Evolutionary conservation across 2,888 invertebrate species (phyloP).

Genomic region (Hydraecia micacea): DNA sequence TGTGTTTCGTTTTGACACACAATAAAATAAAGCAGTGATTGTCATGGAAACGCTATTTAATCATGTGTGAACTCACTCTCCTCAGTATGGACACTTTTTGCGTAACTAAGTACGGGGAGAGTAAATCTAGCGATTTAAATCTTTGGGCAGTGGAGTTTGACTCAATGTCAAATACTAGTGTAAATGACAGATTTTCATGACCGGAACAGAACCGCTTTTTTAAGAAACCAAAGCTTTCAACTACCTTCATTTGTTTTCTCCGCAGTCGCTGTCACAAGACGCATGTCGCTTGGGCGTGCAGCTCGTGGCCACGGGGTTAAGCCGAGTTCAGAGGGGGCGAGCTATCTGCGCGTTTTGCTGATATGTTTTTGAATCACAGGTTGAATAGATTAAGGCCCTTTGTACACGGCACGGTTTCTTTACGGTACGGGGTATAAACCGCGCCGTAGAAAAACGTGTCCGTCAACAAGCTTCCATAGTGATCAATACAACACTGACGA

Average conservation of each 20-base stretch:
- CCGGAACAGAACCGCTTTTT: background rate
- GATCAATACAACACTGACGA: no score
- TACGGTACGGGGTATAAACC: background rate
- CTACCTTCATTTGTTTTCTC: background rate
- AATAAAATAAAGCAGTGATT: background rate
- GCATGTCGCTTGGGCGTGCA: background rate
- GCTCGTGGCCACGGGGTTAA: background rate
- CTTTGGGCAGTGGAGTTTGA: no score
- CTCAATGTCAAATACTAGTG: no score
- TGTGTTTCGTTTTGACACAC: background rate
- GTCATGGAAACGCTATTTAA: background rate
- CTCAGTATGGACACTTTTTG: background rate
- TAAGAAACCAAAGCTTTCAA: background rate
- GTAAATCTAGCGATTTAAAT: background rate
- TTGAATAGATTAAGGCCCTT: background rate
- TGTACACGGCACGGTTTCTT: background rate
- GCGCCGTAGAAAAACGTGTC: background rate
- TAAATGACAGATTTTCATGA: no score
- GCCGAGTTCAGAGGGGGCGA: background rate
- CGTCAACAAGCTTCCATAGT: no score
- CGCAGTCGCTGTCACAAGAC: background rate
- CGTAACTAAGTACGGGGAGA: background rate
- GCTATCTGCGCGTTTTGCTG: background rate
- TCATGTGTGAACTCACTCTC: background rate
- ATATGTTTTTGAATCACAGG: conserved; percentile 21